Conservation (phyloP, 35 echinoderm and acorn worm genomes). For the Apostichopus japonicus region DNA sequence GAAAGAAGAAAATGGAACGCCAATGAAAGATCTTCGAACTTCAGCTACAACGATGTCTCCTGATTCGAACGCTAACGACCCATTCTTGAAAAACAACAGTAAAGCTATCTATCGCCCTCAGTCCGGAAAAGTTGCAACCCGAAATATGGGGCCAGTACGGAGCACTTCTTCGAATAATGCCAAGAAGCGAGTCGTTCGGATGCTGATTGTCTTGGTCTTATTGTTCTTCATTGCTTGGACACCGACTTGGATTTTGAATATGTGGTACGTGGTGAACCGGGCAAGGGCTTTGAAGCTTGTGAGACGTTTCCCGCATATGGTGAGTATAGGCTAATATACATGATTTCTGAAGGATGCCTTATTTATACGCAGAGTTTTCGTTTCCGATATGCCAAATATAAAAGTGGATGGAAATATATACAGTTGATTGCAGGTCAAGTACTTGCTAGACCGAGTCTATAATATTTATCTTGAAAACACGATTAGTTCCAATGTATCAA, state of each 20-base stretch:
- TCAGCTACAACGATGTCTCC: background rate
- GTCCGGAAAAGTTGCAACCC: conserved; percentile 15
- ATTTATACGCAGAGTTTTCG: no score
- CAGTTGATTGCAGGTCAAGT: no score
- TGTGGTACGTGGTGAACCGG: conserved; percentile 67
- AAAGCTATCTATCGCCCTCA: conserved; percentile 50
- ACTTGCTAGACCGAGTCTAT: no score
- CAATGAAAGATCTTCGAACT: conserved; percentile 62
- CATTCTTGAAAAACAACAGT: conserved; percentile 33
- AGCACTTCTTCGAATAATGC: conserved; percentile 87
- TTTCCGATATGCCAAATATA: no score
- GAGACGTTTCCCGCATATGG: background rate
- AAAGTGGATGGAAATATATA: no score
- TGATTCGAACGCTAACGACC: conserved; percentile 48
- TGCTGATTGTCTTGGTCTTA: conserved; percentile 87
- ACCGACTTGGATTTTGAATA: conserved; percentile 86
- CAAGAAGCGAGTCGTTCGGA: conserved; percentile 92
- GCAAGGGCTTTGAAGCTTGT: background rate
- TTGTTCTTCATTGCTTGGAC: conserved; percentile 95
- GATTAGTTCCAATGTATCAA: no score
- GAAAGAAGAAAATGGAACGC: conserved; percentile 85
- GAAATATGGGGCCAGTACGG: conserved; percentile 54
- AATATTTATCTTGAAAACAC: no score
- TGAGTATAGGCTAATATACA: conserved; percentile 3
- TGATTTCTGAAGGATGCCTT: no score